phyloP scores from a whole-genome alignment of 2,888 invertebrate species.

The Frankliniella fusca region DNA sequence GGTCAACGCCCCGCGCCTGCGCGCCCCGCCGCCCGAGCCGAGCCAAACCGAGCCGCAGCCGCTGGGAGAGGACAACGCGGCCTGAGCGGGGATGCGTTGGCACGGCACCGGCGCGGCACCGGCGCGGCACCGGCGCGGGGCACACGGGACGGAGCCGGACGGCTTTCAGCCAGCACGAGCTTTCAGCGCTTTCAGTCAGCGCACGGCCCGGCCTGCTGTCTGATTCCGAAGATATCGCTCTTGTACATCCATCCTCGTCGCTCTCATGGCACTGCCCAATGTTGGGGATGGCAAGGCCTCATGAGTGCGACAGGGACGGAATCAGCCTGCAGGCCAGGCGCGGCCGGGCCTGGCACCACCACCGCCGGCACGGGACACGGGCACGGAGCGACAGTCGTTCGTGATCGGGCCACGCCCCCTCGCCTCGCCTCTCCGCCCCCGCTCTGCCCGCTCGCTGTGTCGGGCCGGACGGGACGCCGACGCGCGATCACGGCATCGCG shows the following conservation, averaged over 20 bases:
- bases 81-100: too few species aligned
- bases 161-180: too few species aligned
- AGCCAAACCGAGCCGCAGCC: not conserved
- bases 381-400: not conserved
- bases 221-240: too few species aligned
- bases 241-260: too few species aligned
- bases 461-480: not conserved
- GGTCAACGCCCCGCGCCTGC: not conserved
- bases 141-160: too few species aligned
- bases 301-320: too few species aligned
- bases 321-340: not conserved
- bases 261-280: too few species aligned
- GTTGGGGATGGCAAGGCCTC: too few species aligned
- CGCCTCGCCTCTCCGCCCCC: not conserved
- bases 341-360: not conserved
- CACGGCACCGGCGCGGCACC: too few species aligned
- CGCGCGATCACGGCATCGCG: not conserved
- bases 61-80: not conserved
- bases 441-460: not conserved
- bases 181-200: too few species aligned
- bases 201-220: too few species aligned
- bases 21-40: not conserved
- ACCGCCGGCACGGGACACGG: not conserved
- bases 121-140: too few species aligned
- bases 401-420: not conserved